Evolutionary conservation across 1,140 invertebrate species (phyloP).

Genomic region (Luehdorfia chinensis): DNA sequence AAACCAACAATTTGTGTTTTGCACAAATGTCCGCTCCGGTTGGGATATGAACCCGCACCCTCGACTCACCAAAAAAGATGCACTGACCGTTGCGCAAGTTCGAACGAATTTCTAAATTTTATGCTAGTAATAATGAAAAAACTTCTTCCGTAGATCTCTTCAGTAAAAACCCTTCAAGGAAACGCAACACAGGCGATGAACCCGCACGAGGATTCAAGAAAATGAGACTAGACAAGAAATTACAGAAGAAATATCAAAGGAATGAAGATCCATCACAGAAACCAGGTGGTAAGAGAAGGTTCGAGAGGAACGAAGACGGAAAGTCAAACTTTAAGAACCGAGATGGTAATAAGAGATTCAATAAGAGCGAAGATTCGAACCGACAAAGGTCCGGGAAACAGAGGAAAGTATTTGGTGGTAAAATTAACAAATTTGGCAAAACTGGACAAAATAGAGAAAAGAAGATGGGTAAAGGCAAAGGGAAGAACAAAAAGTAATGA

Average conservation of each 20-base stretch:
- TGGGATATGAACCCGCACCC: too few relatives aligned
- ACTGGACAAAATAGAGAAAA: conserved; percentile 22
- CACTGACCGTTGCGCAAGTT: too few relatives aligned
- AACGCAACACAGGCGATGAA: conserved; percentile 53
- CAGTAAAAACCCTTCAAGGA: conserved; percentile 46
- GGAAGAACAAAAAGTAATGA: conserved; percentile 34
- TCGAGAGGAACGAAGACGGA: conserved; percentile 31
- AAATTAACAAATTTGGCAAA: conserved; percentile 54
- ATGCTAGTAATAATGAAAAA: neutral
- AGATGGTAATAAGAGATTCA: conserved; percentile 32
- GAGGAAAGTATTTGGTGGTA: conserved; percentile 63
- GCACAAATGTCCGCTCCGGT: too few relatives aligned
- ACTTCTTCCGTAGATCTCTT: conserved; percentile 61
- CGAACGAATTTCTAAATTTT: too few relatives aligned
- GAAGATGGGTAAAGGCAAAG: conserved; percentile 30
- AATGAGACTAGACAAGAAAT: conserved; percentile 63
- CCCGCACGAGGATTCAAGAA: conserved; percentile 60
- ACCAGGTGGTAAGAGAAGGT: conserved; percentile 33
- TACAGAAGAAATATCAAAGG: conserved; percentile 57
- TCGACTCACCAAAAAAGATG: too few relatives aligned
- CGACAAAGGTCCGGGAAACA: conserved; percentile 32
- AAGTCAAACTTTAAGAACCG: conserved; percentile 34
- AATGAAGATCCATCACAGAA: conserved; percentile 30
- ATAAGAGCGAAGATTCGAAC: conserved; percentile 25
- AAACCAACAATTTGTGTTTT: too few relatives aligned